Base-by-base conservation (phyloP, 2,113 vertebrate genomes). In the Galbula dea region DNA sequence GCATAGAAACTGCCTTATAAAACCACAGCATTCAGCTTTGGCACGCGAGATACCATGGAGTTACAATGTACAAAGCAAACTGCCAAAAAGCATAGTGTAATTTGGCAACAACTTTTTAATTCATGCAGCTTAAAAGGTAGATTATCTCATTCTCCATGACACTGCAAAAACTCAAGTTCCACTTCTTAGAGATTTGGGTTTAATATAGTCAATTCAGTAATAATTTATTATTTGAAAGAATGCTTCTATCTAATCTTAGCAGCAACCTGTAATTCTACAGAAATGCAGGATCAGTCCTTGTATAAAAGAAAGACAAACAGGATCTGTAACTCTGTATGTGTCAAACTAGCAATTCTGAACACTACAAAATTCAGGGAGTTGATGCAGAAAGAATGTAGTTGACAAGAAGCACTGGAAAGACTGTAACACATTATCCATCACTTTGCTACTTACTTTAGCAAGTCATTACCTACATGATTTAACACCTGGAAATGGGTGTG, bases 31-130 rank as follows among this genome's bases (percentile, higher is more conserved):
- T 80, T 78, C 26, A 41, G 23, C 26, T 75, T 71, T 41, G 57
- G 45, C 43, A 85, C 1, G 0, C 8, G 17, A 55, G 32, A 69
- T 46, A 61, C 6, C 11, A 80, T 1, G 2, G 49, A 90, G 20
- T 74, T 51, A 55, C 13, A 90, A 71, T 5, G 83, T 2, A 51
- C 23, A 78, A n/a, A 65, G 16, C 11, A 41, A 84, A 78, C 4
- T 34, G 37, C 12, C 8, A 41, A 49, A 74, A 74, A 62, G 3
- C 0, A 2, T 27, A 36, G 0, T 30, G 21, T 11, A n/a, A 74
- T 52, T 78, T 83, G 12, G 22, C 61, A 86, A 45, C 5, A 63
- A 13, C 5, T 68, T 86, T 73, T 58, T 57, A 67, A n/a, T 61
- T 61, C 3, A 12, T 12, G 11, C 22, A 57, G 14, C 2, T 59